Base-by-base conservation (phyloP, 1,140 invertebrate genomes). In the Rhyacophila brunnea region DNA sequence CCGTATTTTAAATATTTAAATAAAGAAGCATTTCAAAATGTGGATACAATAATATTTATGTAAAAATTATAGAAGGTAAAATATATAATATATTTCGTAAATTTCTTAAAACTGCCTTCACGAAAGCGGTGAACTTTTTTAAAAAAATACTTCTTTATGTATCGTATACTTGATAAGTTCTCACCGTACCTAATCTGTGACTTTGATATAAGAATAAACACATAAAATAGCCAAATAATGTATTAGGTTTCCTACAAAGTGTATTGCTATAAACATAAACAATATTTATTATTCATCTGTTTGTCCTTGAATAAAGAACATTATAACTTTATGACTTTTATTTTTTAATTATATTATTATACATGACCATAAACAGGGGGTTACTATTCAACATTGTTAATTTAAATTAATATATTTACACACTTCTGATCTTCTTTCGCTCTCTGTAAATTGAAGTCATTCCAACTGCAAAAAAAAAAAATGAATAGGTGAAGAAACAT, bases 391-490 rank as follows among this genome's bases (percentile, higher is more conserved):
- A n/a, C n/a, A n/a, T n/a, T n/a, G n/a, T n/a, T n/a, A n/a, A n/a
- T n/a, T n/a, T n/a, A n/a, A n/a, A n/a, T n/a, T n/a, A n/a, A n/a
- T n/a, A n/a, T 3, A 28, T 28, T 28, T 28, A 76, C 9, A 77
- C 65, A 59, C 86, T 87, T 59, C 80, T 80, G 40, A 89, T 77
- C 72, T 83, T 87, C 71, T 83, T 88, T 57, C 71, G 74, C 66
- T 89, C 87, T 59, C 75, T 81, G 62, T 89, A 89, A 0, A 89
- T 53, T 13, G 79, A 54, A 32, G 38, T 42, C 52, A 54, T 47
- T 49, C 42, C 17, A 40, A 64, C 57, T 64, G 51, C n/a, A 48
- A 57, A 15, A 38, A 2, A 47, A 32, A 13, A 32, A 13, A 18
- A 18, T 43, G 40, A 42, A 58, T 49, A 49, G n/a, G 38, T 38